Base-by-base conservation (phyloP, 1,140 invertebrate genomes). In the Drosophila pallidifrons region DNA sequence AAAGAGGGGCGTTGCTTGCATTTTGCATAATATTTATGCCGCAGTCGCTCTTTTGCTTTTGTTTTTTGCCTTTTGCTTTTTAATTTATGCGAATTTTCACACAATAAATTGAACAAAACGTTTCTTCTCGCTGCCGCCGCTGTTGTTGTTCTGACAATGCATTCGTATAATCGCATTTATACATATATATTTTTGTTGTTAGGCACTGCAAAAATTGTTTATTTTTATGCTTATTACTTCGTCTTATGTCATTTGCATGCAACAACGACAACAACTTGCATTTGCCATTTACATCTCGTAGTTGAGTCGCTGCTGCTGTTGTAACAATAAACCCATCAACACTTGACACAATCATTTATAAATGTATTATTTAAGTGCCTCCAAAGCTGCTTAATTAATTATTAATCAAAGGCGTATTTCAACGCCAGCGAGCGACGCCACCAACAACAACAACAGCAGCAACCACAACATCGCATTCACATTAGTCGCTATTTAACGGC, bases 81-180 rank as follows among this genome's bases (percentile, higher is more conserved):
- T 88, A 88, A 88, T 89, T 88, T 88, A 88, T 88, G 85, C 85
- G 81, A 89, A 74, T 88, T 88, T 88, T 88, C 85, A 88, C 85
- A 88, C 85, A 88, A 82, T 85, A 88, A 88, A 89, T 89, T 88
- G 85, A 81, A 88, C 85, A 88, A 88, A 88, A 88, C 85, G 85
- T 63, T 72, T 38, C 46, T 55, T 28, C 32, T 32, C 65, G 60
- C 43, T 64, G 59, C 25, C 60, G 41, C 13, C 63, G 49, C 32
- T 61, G 60, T 52, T 83, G 75, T 69, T 45, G 66, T 68, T 77
- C 63, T 80, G 76, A 58, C 57, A 47, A 52, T 43, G 59, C 43
- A 41, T 65, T 45, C 15, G 7, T 55, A 51, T 60, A 13, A 5
- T 32, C 5, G 5, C 3, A 38, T 38, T 8, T 38, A 38, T 8